These are phyloP conservation scores for Petromus typicus DNA, from an alignment of 2,113 vertebrate species.

Conservation along the genomic window DNA sequence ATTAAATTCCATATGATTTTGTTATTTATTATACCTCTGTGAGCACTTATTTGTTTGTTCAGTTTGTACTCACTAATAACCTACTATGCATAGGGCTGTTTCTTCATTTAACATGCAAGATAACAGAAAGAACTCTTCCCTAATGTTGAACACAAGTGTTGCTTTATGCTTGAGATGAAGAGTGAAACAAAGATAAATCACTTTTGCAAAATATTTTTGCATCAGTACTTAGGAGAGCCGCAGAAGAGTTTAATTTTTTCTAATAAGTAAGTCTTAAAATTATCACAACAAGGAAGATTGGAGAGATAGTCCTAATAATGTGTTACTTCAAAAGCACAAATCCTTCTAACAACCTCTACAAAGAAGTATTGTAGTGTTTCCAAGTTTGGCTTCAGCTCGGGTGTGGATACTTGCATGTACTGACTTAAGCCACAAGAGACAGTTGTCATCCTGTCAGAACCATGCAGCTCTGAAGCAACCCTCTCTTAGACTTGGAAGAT, in stretches of 20 bases:
- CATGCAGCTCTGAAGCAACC: background rate
- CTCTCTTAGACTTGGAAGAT: background rate
- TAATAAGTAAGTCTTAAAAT: constrained; percentile 43
- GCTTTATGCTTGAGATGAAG: background rate
- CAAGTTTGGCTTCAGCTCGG: constrained; percentile 34
- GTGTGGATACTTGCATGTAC: background rate
- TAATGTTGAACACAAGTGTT: background rate
- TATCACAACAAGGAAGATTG: background rate
- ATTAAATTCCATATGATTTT: background rate
- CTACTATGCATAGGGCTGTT: background rate
- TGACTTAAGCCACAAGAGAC: background rate
- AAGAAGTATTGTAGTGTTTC: constrained; percentile 14
- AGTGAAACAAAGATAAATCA: background rate
- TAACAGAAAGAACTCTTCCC: constrained; percentile 3
- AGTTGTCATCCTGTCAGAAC: background rate
- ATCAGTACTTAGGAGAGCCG: background rate
- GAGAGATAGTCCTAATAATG: constrained; percentile 1
- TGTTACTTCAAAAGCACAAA: background rate
- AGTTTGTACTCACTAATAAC: background rate
- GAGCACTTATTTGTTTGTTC: constrained; percentile 40
- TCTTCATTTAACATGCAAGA: background rate
- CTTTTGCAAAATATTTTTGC: constrained; percentile 3
- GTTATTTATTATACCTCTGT: background rate
- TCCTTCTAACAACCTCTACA: background rate
- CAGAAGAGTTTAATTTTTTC: constrained; percentile 45